Percentiles rank a stretch among this genome's conserved stretches.
These are phyloP conservation scores for Centropyge bicolor DNA, from an alignment of 2,797 vertebrate genomes.

Conservation along the genomic window DNA sequence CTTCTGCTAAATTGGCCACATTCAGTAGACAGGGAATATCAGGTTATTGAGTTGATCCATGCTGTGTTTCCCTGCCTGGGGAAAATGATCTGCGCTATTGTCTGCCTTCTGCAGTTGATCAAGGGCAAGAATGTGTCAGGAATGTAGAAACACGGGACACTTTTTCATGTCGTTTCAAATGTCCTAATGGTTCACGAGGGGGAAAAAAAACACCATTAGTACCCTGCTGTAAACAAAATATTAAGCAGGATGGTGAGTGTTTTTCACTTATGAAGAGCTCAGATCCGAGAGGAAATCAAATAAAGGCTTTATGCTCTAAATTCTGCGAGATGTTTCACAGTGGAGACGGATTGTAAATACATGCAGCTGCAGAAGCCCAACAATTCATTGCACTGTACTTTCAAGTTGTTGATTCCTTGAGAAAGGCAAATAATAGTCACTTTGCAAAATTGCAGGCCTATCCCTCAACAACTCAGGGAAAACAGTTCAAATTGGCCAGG, in stretches of 20 bases:
- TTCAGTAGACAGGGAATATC: constrained; percentile 87
- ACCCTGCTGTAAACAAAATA: constrained; percentile 67
- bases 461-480: constrained; percentile 80
- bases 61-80: constrained; percentile 84
- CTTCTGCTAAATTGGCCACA: constrained; percentile 87
- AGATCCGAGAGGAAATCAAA: constrained; percentile 56
- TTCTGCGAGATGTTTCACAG: constrained; percentile 54
- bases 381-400: constrained; percentile 83
- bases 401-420: constrained; percentile 85
- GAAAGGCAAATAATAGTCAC: constrained; percentile 86
- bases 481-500: constrained; percentile 79
- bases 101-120: constrained; percentile 82
- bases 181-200: constrained; percentile 50
- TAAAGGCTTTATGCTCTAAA: constrained; percentile 63
- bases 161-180: constrained; percentile 54
- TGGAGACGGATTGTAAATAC: constrained; percentile 72
- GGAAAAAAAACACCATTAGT: constrained; percentile 38
- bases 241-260: constrained; percentile 58
- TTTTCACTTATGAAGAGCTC: constrained; percentile 62
- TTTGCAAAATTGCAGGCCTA: constrained; percentile 85
- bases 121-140: constrained; percentile 81
- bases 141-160: constrained; percentile 73
- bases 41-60: constrained; percentile 89
- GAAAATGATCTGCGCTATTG: constrained; percentile 84
- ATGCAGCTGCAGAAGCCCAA: constrained; percentile 76